Evolutionary conservation across 2,113 vertebrate genomes (phyloP).

Genomic region (Cyanoramphus novaezelandiae): DNA sequence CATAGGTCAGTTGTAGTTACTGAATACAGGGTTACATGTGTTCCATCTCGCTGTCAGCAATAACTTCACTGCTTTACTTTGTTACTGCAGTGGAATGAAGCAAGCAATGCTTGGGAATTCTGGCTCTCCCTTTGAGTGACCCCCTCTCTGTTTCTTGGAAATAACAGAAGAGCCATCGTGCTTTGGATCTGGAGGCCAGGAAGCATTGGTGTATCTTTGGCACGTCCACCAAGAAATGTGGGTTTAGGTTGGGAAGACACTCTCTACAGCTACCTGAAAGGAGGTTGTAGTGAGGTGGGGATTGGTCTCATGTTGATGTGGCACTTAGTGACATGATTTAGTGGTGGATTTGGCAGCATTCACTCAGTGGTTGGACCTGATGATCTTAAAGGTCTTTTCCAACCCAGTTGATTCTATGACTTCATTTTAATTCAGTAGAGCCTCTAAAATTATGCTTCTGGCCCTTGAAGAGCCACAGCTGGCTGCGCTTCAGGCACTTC

Average conservation of each 20-base stretch:
- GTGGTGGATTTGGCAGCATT: not conserved
- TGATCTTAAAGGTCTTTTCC: not conserved
- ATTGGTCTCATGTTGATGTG: not conserved
- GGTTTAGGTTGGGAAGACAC: not conserved
- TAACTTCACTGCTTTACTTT: slow-evolving; percentile 8
- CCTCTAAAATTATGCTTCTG: not conserved
- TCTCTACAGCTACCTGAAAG: not conserved
- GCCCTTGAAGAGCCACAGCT: not conserved
- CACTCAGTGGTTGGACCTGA: not conserved
- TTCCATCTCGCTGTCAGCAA: slow-evolving; percentile 32
- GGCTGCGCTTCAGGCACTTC: too few species aligned
- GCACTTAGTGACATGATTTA: not conserved
- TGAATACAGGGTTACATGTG: slow-evolving; percentile 20
- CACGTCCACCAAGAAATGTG: slow-evolving; percentile 31
- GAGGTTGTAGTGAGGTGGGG: not conserved
- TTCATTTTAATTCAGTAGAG: not conserved
- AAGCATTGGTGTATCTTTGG: slow-evolving; percentile 33
- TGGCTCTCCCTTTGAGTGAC: slow-evolving; percentile 28
- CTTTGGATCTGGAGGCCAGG: slow-evolving; percentile 18
- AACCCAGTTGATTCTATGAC: not conserved
- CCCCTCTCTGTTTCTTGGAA: slow-evolving; percentile 35
- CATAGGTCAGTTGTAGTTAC: slow-evolving; percentile 21
- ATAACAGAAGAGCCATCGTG: slow-evolving; percentile 43
- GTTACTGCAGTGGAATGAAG: not conserved
- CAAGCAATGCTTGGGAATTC: not conserved